A percentile compares a stretch with the other conserved stretches of the same genome.
Conservation (phyloP, 2,797 vertebrate genomes). For the Sebastes kiyomatsui region DNA sequence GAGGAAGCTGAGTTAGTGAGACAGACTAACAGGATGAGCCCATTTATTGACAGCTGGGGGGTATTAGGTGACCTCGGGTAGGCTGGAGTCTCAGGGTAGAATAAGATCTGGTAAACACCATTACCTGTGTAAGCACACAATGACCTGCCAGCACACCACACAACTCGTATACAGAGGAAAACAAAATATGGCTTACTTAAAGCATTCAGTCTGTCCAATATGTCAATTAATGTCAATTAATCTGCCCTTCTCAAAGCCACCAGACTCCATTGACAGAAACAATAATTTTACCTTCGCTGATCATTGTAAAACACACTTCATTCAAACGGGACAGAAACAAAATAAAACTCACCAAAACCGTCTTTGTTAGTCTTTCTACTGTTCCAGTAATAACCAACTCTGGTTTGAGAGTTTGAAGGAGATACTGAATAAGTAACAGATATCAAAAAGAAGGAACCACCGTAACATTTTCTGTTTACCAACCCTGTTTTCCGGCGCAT, state of each 20-base stretch:
- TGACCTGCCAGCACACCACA: not conserved
- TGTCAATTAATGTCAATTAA: too few species aligned
- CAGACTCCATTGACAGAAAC: not conserved
- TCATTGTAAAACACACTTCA: too few species aligned
- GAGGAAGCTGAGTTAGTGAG: not conserved
- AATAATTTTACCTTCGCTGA: not conserved
- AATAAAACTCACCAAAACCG: too few species aligned
- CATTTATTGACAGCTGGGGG: conserved; percentile 33
- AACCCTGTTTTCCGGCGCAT: not conserved
- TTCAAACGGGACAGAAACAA: too few species aligned
- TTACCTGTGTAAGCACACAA: not conserved
- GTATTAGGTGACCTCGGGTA: not conserved
- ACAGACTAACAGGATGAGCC: conserved; percentile 42
- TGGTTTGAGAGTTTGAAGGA: not conserved
- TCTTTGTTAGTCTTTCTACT: not conserved
- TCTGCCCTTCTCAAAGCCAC: not conserved
- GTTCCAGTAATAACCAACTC: not conserved
- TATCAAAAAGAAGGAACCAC: not conserved
- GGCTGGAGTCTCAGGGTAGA: not conserved
- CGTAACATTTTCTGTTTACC: not conserved
- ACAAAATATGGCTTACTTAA: not conserved
- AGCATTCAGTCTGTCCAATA: too few species aligned
- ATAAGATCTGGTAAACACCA: not conserved
- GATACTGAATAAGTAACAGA: not conserved
- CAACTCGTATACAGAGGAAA: not conserved